Base-by-base conservation (phyloP, 1,140 invertebrate species). In the Oreohelix idahoensis region DNA sequence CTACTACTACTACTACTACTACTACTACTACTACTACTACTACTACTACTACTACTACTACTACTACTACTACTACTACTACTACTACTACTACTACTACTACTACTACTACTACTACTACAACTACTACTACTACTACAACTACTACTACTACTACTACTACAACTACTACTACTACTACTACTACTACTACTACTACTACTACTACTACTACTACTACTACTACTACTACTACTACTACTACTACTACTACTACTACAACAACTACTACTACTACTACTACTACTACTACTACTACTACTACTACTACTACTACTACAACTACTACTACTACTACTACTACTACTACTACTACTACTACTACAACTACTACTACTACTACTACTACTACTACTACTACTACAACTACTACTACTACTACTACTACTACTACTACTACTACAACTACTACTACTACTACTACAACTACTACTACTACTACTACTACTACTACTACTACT, bases 1-100 rank as follows among this genome's bases (percentile, higher is more conserved):
- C 77, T 79, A 79, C 77, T 79, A 79, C 45, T 79, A 79, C 77
- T 79, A 79, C 77, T 79, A 79, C 45, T 79, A 79, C 77, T 79
- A 79, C 77, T 79, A 79, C 77, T 79, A 79, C 77, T 79, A 79
- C 77, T 79, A 79, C 77, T 58, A 79, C 77, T 58, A 79, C 39
- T 79, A 79, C 77, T 79, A 53, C 77, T 79, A 79, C 77, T 79
- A 53, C 77, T 79, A 53, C 23, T 79, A 63, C 77, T 79, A 63
- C 77, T 79, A 79, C 45, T 79, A 79, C 77, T 81, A 73, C 53
- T 81, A 73, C 26, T 81, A 73, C 53, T 71, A 73, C 26, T 81
- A 73, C 53, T 81, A 73, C 53, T 81, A 73, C 53, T 49, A 49
- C 17, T 49, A 49, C 45, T 49, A 49, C 45, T 49, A 49, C 45